Evolutionary conservation across 2,113 vertebrate genomes (phyloP).

Genomic region (Sphyrna mokarran): DNA sequence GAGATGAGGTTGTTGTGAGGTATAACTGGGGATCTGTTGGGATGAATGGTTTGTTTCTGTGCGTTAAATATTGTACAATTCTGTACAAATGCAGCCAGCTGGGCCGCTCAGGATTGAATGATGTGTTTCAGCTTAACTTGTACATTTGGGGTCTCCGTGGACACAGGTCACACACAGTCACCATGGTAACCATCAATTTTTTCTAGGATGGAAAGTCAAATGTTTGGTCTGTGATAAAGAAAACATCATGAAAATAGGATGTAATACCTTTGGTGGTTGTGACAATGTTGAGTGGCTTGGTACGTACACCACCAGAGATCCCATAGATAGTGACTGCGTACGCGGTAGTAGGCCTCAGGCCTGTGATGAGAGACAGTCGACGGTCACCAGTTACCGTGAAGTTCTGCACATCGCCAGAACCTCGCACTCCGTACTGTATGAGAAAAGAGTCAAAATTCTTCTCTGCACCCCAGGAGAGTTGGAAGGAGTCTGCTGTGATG

Average conservation of each 20-base stretch:
- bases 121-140: too few species aligned
- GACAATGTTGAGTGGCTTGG: constrained; percentile 44
- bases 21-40: neutral
- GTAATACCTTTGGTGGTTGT: constrained; percentile 39
- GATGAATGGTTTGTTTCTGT: neutral
- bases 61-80: neutral
- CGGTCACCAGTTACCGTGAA: neutral
- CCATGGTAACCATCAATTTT: neutral
- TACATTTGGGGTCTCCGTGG: too few species aligned
- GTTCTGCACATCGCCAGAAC: constrained; percentile 38
- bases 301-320: constrained; percentile 35
- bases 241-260: neutral
- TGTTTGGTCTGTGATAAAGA: too few species aligned
- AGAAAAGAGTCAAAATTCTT: constrained; percentile 52
- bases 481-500: constrained; percentile 27
- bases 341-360: neutral
- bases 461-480: constrained; percentile 46
- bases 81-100: neutral
- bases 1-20: neutral
- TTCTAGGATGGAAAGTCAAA: too few species aligned
- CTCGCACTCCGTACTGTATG: constrained; percentile 46
- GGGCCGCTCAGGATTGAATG: too few species aligned
- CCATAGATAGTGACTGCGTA: constrained; percentile 36
- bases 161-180: neutral
- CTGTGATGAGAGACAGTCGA: constrained; percentile 12